phyloP scores from a whole-genome alignment of 2,888 invertebrate genomes.

The Aphodius granarius region DNA sequence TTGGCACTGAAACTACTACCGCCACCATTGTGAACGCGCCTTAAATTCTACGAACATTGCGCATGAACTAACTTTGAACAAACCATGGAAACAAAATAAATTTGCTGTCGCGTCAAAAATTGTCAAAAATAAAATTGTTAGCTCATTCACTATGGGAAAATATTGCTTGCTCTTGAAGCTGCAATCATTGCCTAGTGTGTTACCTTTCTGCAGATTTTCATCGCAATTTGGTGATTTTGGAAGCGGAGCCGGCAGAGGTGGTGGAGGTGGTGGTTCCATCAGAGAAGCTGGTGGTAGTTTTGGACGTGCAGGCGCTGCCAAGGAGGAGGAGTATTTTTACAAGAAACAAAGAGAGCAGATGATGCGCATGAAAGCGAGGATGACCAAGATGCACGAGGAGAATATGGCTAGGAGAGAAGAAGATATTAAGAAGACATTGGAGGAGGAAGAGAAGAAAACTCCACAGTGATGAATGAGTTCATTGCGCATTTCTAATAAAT shows the following conservation, averaged over 20 bases:
- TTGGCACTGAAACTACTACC: not conserved
- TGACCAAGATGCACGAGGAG: not conserved
- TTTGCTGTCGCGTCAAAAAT: not conserved
- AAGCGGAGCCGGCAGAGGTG: slow-evolving; percentile 80
- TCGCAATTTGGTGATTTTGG: slow-evolving; percentile 68
- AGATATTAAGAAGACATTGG: not conserved
- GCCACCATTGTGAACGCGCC: not conserved
- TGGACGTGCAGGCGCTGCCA: slow-evolving; percentile 85
- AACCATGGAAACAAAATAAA: not conserved
- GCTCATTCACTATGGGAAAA: not conserved
- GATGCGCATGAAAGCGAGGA: not conserved
- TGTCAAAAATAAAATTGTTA: not conserved
- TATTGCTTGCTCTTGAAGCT: not conserved
- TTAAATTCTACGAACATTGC: not conserved
- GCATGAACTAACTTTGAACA: not conserved
- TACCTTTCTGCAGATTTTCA: slow-evolving; percentile 34
- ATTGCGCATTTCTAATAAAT: not conserved
- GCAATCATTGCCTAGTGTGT: not conserved
- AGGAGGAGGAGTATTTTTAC: slow-evolving; percentile 89
- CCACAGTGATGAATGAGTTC: not conserved
- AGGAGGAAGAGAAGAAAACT: not conserved
- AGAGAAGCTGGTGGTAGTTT: slow-evolving; percentile 88
- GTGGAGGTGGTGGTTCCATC: slow-evolving; percentile 81
- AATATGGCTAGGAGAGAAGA: not conserved
- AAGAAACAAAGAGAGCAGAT: slow-evolving; percentile 57